Percentiles rank a stretch among this genome's conserved stretches.
Evolutionary conservation across 2,797 vertebrate species (phyloP).

Genomic region (Artibeus jamaicensis): DNA sequence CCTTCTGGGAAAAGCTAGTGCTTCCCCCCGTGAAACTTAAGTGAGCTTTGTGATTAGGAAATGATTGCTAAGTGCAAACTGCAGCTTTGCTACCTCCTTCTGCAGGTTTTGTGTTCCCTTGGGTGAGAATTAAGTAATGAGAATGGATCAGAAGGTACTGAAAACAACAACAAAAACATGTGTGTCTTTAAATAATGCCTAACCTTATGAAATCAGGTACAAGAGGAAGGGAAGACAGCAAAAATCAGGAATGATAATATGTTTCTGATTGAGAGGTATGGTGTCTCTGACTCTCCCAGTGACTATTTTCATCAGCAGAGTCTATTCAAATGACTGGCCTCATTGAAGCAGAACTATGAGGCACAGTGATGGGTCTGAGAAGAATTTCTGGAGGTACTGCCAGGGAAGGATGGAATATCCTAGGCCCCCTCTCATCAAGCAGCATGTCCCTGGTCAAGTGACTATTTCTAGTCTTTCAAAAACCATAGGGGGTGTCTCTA

Average conservation of each 20-base stretch:
- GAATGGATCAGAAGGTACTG: neutral
- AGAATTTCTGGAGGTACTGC: neutral
- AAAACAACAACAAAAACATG: neutral
- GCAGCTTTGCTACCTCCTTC: constrained; percentile 24
- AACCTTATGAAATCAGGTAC: neutral
- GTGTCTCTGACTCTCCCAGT: neutral
- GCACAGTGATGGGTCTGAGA: neutral
- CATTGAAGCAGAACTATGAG: neutral
- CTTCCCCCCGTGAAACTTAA: neutral
- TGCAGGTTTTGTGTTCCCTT: neutral
- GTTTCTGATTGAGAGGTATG: constrained; percentile 51
- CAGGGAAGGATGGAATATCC: neutral
- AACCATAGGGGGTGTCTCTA: neutral
- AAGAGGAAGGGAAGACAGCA: neutral
- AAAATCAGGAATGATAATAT: neutral
- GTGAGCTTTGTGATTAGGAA: constrained; percentile 57
- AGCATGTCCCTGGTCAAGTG: constrained; percentile 66
- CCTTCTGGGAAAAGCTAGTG: neutral
- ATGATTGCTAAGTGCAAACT: constrained; percentile 61
- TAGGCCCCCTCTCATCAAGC: neutral
- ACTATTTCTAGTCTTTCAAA: constrained; percentile 12
- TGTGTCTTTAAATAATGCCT: neutral
- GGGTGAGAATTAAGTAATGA: neutral
- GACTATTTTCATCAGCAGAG: constrained; percentile 61
- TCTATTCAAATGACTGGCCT: constrained; percentile 52